Evolutionary conservation across 2,113 vertebrate genomes (phyloP).

Genomic region (Laterallus jamaicensis): DNA sequence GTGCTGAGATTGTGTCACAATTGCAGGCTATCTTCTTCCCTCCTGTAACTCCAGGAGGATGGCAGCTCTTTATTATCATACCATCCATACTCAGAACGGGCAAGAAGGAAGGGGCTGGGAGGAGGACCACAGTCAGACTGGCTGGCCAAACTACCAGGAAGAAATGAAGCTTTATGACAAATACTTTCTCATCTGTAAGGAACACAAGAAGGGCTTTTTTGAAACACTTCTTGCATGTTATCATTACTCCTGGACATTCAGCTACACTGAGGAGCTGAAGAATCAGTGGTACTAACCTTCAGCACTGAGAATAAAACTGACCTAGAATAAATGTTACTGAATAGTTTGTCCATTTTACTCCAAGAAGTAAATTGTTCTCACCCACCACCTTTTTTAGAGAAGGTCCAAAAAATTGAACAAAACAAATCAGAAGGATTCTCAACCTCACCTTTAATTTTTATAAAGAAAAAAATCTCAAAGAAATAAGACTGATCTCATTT

Average conservation of each 20-base stretch:
- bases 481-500: neutral
- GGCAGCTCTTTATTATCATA: neutral
- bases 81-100: accelerated
- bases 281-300: neutral
- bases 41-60: neutral
- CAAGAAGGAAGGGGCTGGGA: neutral
- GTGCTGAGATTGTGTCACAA: neutral
- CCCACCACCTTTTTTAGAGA: neutral
- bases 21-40: neutral
- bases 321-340: neutral
- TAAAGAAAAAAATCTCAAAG: neutral
- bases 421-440: neutral
- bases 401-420: neutral
- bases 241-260: neutral
- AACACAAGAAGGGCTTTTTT: neutral
- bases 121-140: neutral
- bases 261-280: neutral
- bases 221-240: neutral
- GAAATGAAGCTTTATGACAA: neutral
- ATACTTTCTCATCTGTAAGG: neutral
- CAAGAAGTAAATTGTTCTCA: neutral
- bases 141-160: neutral
- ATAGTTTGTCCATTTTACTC: neutral
- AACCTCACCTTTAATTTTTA: neutral
- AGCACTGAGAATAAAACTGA: neutral